Conservation (phyloP, 2,797 vertebrate species). For the Salmo trutta region DNA sequence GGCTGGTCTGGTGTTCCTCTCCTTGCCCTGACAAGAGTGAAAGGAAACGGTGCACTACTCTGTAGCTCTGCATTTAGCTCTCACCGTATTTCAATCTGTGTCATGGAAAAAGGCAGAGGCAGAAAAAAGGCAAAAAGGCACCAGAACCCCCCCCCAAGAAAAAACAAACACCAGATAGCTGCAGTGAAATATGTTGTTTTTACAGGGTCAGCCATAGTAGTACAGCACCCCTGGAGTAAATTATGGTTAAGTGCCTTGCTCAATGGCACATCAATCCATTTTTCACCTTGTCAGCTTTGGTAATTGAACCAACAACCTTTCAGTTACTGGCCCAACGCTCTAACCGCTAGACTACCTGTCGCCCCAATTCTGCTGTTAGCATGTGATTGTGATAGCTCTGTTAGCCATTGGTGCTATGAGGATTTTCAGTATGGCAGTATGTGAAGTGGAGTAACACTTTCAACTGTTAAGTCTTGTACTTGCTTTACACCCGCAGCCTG, state of each 20-base stretch:
- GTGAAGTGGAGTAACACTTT: conserved; percentile 8
- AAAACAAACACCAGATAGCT: no score
- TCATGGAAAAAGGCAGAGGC: conserved; percentile 41
- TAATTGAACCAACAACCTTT: no score
- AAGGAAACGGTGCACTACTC: neutral
- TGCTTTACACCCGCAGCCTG: neutral
- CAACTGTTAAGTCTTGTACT: neutral
- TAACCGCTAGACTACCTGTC: no score
- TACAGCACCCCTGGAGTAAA: no score
- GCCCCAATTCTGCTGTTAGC: neutral
- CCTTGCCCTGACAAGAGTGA: neutral
- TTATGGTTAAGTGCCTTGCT: no score
- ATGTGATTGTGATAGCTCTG: neutral
- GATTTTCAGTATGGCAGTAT: neutral
- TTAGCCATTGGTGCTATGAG: neutral
- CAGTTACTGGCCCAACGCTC: no score
- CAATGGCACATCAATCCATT: no score
- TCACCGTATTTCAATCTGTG: conserved; percentile 29
- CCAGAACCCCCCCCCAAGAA: neutral
- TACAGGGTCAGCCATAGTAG: no score
- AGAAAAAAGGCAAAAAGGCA: conserved; percentile 15
- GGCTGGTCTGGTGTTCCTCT: neutral
- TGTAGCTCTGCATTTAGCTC: neutral
- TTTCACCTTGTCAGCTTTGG: no score
- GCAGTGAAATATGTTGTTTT: no score